Percentiles rank a stretch among this genome's conserved stretches.
These are phyloP conservation scores for Monodelphis domestica DNA, from an alignment of 2,797 vertebrate species.

Conservation along the genomic window DNA sequence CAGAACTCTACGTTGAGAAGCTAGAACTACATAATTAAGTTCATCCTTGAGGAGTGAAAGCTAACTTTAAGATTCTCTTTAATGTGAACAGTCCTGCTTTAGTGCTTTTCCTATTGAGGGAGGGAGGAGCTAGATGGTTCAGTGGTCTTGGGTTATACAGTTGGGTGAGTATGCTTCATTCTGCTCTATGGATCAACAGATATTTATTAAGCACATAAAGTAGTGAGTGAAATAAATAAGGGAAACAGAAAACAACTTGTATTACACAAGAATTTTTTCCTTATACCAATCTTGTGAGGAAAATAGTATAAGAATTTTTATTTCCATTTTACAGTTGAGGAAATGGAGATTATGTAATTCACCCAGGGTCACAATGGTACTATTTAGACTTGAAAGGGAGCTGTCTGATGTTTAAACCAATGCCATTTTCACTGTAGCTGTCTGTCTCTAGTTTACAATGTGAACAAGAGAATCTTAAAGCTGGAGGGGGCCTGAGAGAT, in stretches of 20 bases:
- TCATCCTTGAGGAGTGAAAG: not conserved
- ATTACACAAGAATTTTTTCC: not conserved
- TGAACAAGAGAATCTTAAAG: not conserved
- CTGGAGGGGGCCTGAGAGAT: not conserved
- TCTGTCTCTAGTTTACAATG: not conserved
- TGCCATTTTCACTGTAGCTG: not conserved
- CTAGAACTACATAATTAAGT: too few species aligned
- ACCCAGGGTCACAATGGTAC: not conserved
- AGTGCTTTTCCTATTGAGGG: not conserved
- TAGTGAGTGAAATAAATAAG: not conserved
- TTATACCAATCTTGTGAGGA: not conserved
- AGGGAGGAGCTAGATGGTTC: not conserved
- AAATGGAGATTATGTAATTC: not conserved
- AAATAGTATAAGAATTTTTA: not conserved
- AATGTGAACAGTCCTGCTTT: not conserved
- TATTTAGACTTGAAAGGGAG: not conserved
- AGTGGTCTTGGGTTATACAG: not conserved
- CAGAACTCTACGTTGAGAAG: not conserved
- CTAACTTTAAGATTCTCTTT: too few species aligned
- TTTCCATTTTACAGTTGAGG: not conserved
- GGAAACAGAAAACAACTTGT: not conserved
- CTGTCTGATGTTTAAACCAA: not conserved
- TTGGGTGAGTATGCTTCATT: not conserved
- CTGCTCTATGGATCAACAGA: not conserved
- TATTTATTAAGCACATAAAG: too few species aligned